A percentile compares a stretch with the other conserved stretches of the same genome.
Conservation (phyloP, 2,797 vertebrate genomes). For the Neopelma chrysocephalum region DNA sequence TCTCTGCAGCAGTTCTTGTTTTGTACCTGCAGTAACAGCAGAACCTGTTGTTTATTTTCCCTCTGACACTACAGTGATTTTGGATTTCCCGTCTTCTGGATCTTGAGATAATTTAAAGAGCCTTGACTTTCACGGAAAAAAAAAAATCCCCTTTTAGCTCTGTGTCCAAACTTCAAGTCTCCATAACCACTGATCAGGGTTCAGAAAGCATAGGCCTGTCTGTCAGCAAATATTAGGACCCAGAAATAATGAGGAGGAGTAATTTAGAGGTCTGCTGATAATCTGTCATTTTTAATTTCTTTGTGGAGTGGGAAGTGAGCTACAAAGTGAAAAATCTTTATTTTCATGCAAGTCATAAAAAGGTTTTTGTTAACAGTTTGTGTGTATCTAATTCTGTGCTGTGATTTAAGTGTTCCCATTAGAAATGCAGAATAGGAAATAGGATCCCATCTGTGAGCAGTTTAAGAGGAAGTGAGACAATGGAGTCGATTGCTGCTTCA, state of each 20-base stretch:
- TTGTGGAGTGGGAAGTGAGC: background rate
- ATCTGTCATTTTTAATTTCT: slow-evolving; percentile 32
- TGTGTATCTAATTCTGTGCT: slow-evolving; percentile 25
- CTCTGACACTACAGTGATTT: background rate
- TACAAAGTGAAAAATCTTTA: slow-evolving; percentile 49
- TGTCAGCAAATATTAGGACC: background rate
- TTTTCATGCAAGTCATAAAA: slow-evolving; percentile 26
- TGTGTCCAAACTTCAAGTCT: background rate
- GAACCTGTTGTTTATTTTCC: background rate
- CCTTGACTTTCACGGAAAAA: background rate
- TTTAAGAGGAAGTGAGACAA: slow-evolving; percentile 79
- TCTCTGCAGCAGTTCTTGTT: background rate
- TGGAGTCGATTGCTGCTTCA: slow-evolving; percentile 72
- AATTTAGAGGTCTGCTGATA: background rate
- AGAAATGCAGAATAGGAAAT: slow-evolving; percentile 75
- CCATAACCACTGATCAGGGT: background rate
- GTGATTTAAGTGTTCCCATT: slow-evolving; percentile 70
- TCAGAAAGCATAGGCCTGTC: background rate
- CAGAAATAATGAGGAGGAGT: background rate
- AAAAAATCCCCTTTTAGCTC: background rate
- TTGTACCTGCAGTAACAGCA: background rate
- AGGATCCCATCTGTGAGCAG: slow-evolving; percentile 79
- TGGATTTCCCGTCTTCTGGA: background rate
- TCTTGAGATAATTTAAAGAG: background rate
- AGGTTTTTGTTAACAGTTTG: slow-evolving; percentile 60